Evolutionary conservation across 2,797 vertebrate genomes (phyloP), one percentile per base, ranked within the genome.

Genomic region (Chaetophractus vellerosus): DNA sequence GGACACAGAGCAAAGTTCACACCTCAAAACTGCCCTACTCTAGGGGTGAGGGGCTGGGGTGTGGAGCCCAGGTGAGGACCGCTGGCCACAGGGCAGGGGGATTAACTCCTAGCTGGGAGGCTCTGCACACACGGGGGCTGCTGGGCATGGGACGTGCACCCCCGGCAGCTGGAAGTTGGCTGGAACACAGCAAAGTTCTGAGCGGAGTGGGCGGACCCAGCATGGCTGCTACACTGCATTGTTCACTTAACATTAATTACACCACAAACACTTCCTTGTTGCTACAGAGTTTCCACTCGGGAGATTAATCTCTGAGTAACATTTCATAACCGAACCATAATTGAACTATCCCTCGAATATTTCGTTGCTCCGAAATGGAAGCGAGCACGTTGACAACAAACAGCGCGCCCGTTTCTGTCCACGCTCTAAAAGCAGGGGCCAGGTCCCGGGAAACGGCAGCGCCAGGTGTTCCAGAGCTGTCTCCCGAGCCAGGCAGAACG

Each of bases 181-280:
- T 52, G 64, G 31, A 68, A 50, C 41, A 52, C 64, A 19, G 57
- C 57, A 95, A 74, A 84, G 28, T 36, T 36, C 84, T 61, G 16
- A 81, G 74, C 71, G 87, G 48, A 33, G 36, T 33, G 85, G 96
- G 94, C 0, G 78, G 88, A 59, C 79, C 63, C 72, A 4, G 36
- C 55, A 45, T 75, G 50, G 59, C 71, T 92, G 87, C 63, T 64
- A 2, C 21, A 19, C 50, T 52, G 59, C 68, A 82, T 63, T 89
- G 68, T 69, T 96, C 83, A 23, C 52, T 71, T 85, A 64, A 71
- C 72, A 26, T 63, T 84, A 87, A 71, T 95, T 82, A 94, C n/a
- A 91, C 75, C 57, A 69, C 79, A 90, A 57, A 38, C 28, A 68
- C 88, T 94, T 97, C 91, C 94, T 90, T 90, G 81, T 97, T 97